These are phyloP conservation scores for Orius laevigatus DNA, from an alignment of 1,140 invertebrate genomes.

Conservation along the genomic window DNA sequence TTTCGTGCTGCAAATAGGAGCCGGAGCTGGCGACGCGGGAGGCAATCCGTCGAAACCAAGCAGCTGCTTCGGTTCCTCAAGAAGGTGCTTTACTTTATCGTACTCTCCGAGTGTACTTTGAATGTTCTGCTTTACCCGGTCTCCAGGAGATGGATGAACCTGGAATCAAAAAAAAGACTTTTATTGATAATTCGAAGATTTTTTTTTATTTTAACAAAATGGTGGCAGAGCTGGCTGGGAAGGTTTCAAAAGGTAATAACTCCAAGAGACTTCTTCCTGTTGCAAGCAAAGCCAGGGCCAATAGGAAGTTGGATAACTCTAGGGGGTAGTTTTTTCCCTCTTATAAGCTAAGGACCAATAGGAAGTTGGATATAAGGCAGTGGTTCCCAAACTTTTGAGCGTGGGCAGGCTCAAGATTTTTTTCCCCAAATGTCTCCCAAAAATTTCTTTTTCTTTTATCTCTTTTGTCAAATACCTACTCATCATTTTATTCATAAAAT, in stretches of 20 bases:
- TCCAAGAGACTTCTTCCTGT: not conserved
- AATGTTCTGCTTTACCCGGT: constrained; percentile 54
- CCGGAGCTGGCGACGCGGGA: constrained; percentile 37
- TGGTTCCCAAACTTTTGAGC: no score
- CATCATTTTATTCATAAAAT: no score
- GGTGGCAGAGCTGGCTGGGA: not conserved
- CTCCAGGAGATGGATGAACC: constrained; percentile 51
- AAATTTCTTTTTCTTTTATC: no score
- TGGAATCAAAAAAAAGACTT: constrained; percentile 25
- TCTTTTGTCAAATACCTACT: no score
- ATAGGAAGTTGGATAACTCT: no score
- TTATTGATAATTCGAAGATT: not conserved
- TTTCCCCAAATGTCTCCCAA: no score
- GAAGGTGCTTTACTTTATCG: constrained; percentile 42
- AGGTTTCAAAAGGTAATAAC: not conserved
- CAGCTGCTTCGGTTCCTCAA: constrained; percentile 46
- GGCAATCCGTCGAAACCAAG: constrained; percentile 50
- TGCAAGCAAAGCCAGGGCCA: not conserved
- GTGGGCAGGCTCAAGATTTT: no score
- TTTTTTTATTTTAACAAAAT: not conserved
- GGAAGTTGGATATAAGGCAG: no score
- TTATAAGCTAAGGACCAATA: no score
- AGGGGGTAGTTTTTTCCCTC: no score
- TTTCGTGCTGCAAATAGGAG: constrained; percentile 24
- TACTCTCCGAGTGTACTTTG: constrained; percentile 56